Evolutionary conservation across 2,888 invertebrate genomes (phyloP), one percentile per base, ranked within the genome.

Genomic region (Parthenolecanium corni): DNA sequence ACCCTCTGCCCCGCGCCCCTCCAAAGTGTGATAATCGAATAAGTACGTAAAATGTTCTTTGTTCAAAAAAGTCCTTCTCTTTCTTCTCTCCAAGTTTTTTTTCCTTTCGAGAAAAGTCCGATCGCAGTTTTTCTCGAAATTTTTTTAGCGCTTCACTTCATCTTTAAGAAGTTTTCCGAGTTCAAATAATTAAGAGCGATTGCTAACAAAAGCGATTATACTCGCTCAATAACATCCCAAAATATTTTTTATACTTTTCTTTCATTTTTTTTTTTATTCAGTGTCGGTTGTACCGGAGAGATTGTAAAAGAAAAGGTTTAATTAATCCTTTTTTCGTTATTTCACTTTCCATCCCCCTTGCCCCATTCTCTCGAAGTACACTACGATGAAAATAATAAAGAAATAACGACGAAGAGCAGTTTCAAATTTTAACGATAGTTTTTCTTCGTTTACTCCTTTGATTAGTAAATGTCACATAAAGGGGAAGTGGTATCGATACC

Each of bases 41-140:
- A 53, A 57, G 20, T 46, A 57, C 56, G 44, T 46, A 42, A n/a
- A 44, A 54, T 57, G 56, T 57, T 57, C 42, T 57, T 46, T 46
- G 23, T 49, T 57, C 44, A 31, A 14, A 42, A 16, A 42, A 14
- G 5, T 12, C 54, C 16, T 49, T 21, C 23, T 49, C 21, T 49
- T 49, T 49, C 18, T 49, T 21, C 23, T 18, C 23, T 40, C 14
- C 42, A 16, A 36, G 36, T 40, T 40, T 54, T 44, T 24, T 44
- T 20, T 42, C 18, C 44, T 6, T 4, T 14, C 6, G 14, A 18
- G 14, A 42, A 42, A 42, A 42, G 44, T 16, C 14, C 24, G 44
- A 12, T 31, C 18, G 16, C 36, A 44, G 46, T 57, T 57, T 46
- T 57, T 42, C 54, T 54, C 42, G 23, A 54, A 44, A 16, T 42